Conservation (phyloP, 2,797 vertebrate species). For the Telmatherina bonti region DNA sequence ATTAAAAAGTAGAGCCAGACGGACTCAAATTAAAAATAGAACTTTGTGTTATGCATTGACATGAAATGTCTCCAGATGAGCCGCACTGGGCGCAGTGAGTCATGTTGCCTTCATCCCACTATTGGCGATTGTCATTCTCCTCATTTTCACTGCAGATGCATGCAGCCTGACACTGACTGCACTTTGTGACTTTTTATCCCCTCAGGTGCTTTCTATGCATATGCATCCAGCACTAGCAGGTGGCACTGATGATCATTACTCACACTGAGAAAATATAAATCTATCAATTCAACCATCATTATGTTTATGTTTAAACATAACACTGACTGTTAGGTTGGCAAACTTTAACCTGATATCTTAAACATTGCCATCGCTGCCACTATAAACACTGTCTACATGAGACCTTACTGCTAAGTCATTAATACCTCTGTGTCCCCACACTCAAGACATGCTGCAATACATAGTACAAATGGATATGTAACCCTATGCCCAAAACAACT, state of each 20-base stretch:
- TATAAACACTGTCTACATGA: slow-evolving; percentile 13
- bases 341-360: slow-evolving; percentile 16
- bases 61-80: neutral
- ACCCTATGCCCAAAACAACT: neutral
- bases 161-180: neutral
- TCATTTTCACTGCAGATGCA: slow-evolving; percentile 12
- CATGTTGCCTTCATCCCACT: neutral
- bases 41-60: neutral
- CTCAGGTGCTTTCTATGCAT: slow-evolving; percentile 17
- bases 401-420: neutral
- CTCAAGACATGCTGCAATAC: neutral
- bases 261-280: slow-evolving; percentile 12
- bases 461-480: slow-evolving; percentile 3
- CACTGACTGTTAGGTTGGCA: slow-evolving; percentile 7
- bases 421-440: neutral
- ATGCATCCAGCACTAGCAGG: neutral
- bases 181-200: slow-evolving; percentile 23
- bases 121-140: neutral
- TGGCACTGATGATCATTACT: slow-evolving; percentile 10
- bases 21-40: neutral
- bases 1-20: neutral
- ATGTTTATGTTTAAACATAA: neutral
- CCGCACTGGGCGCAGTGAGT: neutral
- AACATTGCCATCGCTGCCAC: slow-evolving; percentile 13
- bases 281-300: slow-evolving; percentile 15